Base-by-base conservation (phyloP, 2,888 invertebrate species). In the Meghimatium bilineatum region DNA sequence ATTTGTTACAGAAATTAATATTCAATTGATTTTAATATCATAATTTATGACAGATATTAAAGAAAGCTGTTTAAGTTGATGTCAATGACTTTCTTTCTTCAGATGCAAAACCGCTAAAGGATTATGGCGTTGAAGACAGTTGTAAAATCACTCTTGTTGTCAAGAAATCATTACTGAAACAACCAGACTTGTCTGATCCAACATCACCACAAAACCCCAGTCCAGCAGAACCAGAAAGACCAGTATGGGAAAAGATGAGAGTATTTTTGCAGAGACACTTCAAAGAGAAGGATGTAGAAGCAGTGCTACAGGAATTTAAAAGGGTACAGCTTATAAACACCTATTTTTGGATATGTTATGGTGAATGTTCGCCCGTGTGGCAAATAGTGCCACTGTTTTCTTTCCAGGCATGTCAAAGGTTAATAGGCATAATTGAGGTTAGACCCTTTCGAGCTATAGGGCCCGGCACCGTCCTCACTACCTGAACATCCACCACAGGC, bases 221-320 rank as follows among this genome's bases (percentile, higher is more conserved):
- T 82, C 34, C 84, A 63, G 17, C 69, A 80, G 66, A 87, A 80
- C 76, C 85, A 81, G 56, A 86, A 60, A 56, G 85, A 67, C 83
- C 89, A 81, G 80, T 90, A 71, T 91, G 90, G 90, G 87, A 88
- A 32, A 91, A 90, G 84, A 79, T 91, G 56, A 82, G 86, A n/a
- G 80, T 44, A 5, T 91, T 91, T 82, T 86, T 91, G 34, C 87
- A 87, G 66, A 87, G 91, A 87, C 91, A 91, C 85, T 91, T 91
- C 83, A 89, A 89, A 76, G 89, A 89, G 80, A 88, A 88, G 83
- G 90, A 91, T 90, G 90, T 90, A 26, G 88, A 89, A 2, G 88
- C 89, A 80, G 91, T 91, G 56, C 85, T 91, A 69, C 88, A 85
- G 56, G 91, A 90, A 86, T 91, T 91, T 80, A 89, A 89, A 88